Base-by-base conservation (phyloP, 2,888 invertebrate genomes). In the Harpalus rubripes region DNA sequence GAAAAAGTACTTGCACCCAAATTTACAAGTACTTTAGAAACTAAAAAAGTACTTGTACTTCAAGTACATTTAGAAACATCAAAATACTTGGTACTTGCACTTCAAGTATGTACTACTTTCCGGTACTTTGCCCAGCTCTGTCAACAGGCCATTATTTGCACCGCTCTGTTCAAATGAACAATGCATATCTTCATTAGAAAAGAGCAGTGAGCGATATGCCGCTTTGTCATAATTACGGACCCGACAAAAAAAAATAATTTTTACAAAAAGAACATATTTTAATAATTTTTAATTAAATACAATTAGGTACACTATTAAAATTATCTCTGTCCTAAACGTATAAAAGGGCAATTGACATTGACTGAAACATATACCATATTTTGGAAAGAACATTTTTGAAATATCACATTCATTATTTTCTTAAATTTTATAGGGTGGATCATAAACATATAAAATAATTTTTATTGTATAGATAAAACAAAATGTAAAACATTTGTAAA, bases 401-500 rank as follows among this genome's bases (percentile, higher is more conserved):
- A 32, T 15, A n/a, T 15, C 18, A 44, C 18, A 16, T 22, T 32
- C 44, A 68, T 68, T 15, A 39, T 39, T 68, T 68, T 68, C n/a
- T 68, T 68, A 7, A 68, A 68, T 26, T 65, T 65, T 65, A 65
- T 68, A 68, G n/a, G 18, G 52, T 22, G 52, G 44, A 76, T 15
- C 52, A 76, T 44, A 74, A 76, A 56, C 44, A 26, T 39, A 41
- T n/a, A 41, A 76, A 79, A 59, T 80, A 61, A 80, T 80, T 63
- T 74, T 80, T 80, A 10, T 80, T 80, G 80, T 41, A 7, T 61
- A 80, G 80, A 61, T 80, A 80, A 80, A 80, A 59, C 12, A 80
- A 39, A 61, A 7, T 80, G 59, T 61, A 80, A 80, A 80, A 26
- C 80, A 80, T 16, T 80, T 80, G 80, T 80, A 80, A 80, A 80